Percentiles rank a stretch among this genome's conserved stretches.
Conservation (phyloP, 2,888 invertebrate genomes). For the Acheta domesticus region DNA sequence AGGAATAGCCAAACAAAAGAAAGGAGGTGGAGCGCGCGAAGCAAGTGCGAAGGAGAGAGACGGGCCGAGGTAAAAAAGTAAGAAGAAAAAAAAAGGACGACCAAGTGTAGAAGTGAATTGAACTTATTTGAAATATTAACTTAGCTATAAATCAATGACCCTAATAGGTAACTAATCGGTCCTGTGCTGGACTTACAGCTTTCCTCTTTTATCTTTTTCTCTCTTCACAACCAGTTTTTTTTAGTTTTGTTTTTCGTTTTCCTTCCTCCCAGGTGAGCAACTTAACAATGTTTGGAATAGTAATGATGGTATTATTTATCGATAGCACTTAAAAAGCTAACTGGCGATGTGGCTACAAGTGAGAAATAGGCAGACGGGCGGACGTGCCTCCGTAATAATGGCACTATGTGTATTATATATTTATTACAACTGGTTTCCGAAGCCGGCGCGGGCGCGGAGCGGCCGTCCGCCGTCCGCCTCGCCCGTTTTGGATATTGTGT, state of each 20-base stretch:
- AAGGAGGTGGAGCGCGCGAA: background rate
- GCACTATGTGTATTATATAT: constrained; percentile 29
- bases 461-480: background rate
- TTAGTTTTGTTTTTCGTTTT: constrained; percentile 21
- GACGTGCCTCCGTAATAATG: constrained; percentile 27
- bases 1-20: constrained; percentile 33
- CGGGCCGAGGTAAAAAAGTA: background rate
- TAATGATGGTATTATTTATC: constrained; percentile 36
- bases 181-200: constrained; percentile 23
- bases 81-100: constrained; percentile 21
- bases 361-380: constrained; percentile 4
- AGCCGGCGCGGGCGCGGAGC: background rate
- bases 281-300: constrained; percentile 37
- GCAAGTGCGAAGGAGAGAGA: constrained; percentile 22
- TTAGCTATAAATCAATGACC: constrained; percentile 35
- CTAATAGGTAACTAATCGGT: constrained; percentile 36
- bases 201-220: constrained; percentile 27
- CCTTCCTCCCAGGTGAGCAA: constrained; percentile 25
- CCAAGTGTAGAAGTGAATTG: constrained; percentile 34
- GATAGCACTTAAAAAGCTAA: constrained; percentile 34
- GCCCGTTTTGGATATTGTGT: background rate
- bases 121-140: constrained; percentile 36
- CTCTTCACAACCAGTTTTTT: constrained; percentile 23
- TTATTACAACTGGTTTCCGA: constrained; percentile 28
- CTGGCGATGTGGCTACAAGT: constrained; percentile 19